These are phyloP conservation scores for Megamerina dolium DNA, from an alignment of 2,888 invertebrate genomes.

Conservation along the genomic window DNA sequence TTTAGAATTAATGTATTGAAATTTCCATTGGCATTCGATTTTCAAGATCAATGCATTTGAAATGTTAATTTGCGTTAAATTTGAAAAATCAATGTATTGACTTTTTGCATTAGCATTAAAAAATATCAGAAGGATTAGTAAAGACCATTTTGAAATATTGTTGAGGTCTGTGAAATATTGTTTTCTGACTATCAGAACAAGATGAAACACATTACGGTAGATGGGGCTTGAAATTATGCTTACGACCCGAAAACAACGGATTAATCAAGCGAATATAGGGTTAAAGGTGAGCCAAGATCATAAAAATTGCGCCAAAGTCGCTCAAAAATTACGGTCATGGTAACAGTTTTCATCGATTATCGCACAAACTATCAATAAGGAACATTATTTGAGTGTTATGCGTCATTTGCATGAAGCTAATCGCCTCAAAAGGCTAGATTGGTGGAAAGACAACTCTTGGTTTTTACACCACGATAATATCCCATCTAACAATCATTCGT, in stretches of 20 bases:
- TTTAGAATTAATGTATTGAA: no score
- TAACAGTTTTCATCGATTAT: background rate
- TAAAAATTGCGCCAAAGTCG: background rate
- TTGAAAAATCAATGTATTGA: no score
- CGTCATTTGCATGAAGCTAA: background rate
- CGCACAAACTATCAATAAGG: background rate
- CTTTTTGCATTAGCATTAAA: no score
- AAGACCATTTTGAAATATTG: no score
- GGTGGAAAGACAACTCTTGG: slow-evolving; percentile 8
- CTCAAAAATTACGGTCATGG: background rate
- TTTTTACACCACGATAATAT: background rate
- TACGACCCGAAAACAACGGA: background rate
- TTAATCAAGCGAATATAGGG: background rate
- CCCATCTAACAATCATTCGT: no score
- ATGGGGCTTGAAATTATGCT: background rate
- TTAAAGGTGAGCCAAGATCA: background rate
- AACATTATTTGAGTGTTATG: background rate
- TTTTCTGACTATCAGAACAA: background rate
- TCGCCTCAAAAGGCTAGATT: slow-evolving; percentile 14
- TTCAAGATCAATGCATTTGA: no score
- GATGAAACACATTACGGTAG: background rate
- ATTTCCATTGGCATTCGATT: no score
- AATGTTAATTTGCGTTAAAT: no score
- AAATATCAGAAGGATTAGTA: no score
- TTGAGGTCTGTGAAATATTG: no score